Evolutionary conservation across 2,888 invertebrate species (phyloP), one percentile per base, ranked within the genome.

Genomic region (Steinernema carpocapsae): DNA sequence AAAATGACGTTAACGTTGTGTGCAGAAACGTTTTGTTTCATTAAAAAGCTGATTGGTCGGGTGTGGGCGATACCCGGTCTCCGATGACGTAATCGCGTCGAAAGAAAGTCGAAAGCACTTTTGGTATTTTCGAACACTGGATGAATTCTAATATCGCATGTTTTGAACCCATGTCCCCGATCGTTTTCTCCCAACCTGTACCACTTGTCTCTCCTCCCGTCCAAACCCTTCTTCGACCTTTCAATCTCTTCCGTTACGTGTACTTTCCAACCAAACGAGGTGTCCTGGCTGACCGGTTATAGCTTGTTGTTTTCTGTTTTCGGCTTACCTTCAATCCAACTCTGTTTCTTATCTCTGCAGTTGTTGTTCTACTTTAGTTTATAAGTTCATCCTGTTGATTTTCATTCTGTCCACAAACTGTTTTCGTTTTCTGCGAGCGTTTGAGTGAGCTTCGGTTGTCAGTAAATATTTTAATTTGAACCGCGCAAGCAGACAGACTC

Each of bases 211-310:
- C n/a, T 48, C 14, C n/a, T 37, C 3, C 19, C 48, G 17, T 19
- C 48, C 48, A 48, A 48, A 48, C n/a, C 37, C 37, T 52, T 52
- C 22, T 52, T 10, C 22, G 19, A 22, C 52, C 52, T 12, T 52
- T 52, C 19, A 10, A 22, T 52, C 52, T 22, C 52, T 26, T 32
- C 64, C 26, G 32, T 64, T 64, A 64, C 64, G 64, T 64, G 64
- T 64, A 64, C 64, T 64, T 64, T 64, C 14, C 29, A 26, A 64
- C 14, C 24, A 64, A 29, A 32, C 64, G 64, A 64, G 64, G 29
- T 64, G 22, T 17, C 29, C 24, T n/a, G 24, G 22, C 26, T 64
- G 29, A 64, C 64, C 17, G 64, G 64, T 64, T 29, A 24, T 52
- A 22, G 22, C 24, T 52, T 52, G 52, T 12, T n/a, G 24, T 52